These are phyloP conservation scores for Aplocera efformata DNA, from an alignment of 2,888 invertebrate species.

Conservation along the genomic window DNA sequence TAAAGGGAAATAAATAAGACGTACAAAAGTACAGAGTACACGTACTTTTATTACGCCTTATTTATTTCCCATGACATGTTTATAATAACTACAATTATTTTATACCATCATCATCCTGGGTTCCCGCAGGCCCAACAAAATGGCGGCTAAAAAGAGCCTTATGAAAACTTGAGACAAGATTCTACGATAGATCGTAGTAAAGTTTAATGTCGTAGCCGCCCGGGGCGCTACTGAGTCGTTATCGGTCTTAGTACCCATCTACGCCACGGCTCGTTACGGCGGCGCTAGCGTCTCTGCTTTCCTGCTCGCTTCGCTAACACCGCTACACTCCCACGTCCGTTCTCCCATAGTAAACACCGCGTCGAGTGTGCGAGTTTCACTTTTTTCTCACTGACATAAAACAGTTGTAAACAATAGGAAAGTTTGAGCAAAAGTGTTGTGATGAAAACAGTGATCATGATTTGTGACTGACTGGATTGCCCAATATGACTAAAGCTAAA, in stretches of 20 bases:
- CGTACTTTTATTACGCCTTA: conserved; percentile 22
- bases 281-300: conserved; percentile 54
- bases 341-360: conserved; percentile 70
- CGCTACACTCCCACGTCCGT: conserved; percentile 72
- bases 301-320: conserved; percentile 44
- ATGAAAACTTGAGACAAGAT: conserved; percentile 24
- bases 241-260: conserved; percentile 58
- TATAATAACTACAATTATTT: conserved; percentile 50
- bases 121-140: conserved; percentile 62
- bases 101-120: conserved; percentile 32
- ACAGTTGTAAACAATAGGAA: conserved; percentile 55
- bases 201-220: conserved; percentile 49
- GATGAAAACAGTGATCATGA: conserved; percentile 53
- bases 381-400: conserved; percentile 50
- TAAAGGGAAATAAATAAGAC: too few relatives aligned
- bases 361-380: conserved; percentile 48
- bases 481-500: conserved; percentile 81
- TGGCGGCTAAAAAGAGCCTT: conserved; percentile 56
- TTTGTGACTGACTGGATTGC: conserved; percentile 48
- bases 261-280: conserved; percentile 42
- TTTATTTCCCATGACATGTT: conserved; percentile 34
- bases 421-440: conserved; percentile 49
- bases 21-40: too few relatives aligned
- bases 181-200: conserved; percentile 35
- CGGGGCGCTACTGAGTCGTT: conserved; percentile 37